phyloP scores from a whole-genome alignment of 1,140 invertebrate genomes.

The Caenorhabditis latens region DNA sequence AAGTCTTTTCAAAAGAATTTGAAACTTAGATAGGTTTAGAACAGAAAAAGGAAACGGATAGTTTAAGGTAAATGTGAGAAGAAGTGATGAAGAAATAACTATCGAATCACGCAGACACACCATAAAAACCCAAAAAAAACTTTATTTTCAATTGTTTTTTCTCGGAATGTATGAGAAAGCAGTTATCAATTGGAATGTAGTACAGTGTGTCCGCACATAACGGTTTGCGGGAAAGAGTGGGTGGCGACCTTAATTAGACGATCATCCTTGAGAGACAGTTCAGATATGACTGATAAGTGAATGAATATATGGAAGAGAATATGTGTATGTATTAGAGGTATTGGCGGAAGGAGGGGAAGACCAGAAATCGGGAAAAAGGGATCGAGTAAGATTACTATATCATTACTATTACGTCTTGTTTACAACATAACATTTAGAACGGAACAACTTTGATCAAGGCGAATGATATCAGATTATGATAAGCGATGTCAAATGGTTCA shows the following conservation, averaged over 20 bases:
- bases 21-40: not conserved
- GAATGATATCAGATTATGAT: too few relatives aligned
- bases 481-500: too few relatives aligned
- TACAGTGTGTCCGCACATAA: slow-evolving; percentile 42
- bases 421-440: not conserved
- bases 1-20: not conserved
- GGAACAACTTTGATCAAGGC: too few relatives aligned
- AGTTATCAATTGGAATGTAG: slow-evolving; percentile 54
- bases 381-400: slow-evolving; percentile 13
- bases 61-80: not conserved
- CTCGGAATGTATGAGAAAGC: not conserved
- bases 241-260: slow-evolving; percentile 53
- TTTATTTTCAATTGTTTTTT: not conserved
- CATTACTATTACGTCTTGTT: not conserved
- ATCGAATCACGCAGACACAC: not conserved
- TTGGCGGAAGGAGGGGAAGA: not conserved
- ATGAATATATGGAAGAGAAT: slow-evolving; percentile 30
- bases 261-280: slow-evolving; percentile 49
- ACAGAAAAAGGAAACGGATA: not conserved
- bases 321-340: not conserved
- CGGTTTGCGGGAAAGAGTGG: slow-evolving; percentile 13
- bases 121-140: not conserved
- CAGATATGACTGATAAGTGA: slow-evolving; percentile 55
- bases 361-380: not conserved
- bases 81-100: not conserved